These are phyloP conservation scores for Himalopsyche anomala DNA, from an alignment of 2,888 invertebrate genomes.

Conservation along the genomic window DNA sequence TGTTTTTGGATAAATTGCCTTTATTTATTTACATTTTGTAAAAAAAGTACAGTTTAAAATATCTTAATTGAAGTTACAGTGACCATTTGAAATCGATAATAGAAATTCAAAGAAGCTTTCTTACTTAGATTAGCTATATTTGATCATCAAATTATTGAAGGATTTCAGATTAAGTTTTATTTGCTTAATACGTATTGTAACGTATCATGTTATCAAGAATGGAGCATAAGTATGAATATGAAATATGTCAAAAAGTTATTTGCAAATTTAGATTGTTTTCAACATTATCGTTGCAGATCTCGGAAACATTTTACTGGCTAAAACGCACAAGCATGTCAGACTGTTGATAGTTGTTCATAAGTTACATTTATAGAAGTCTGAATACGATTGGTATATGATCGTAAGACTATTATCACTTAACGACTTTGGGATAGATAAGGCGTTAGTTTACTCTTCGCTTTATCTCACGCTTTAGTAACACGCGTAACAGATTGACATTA, in stretches of 20 bases:
- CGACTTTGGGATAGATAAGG: slow-evolving; percentile 35
- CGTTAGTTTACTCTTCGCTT: slow-evolving; percentile 23
- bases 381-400: slow-evolving; percentile 37
- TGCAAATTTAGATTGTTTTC: not conserved
- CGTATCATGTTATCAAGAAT: too few relatives aligned
- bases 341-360: slow-evolving; percentile 37
- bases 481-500: slow-evolving; percentile 17
- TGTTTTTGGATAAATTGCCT: too few relatives aligned
- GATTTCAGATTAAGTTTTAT: too few relatives aligned
- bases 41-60: too few relatives aligned
- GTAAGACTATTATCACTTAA: slow-evolving; percentile 13
- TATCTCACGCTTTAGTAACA: not conserved
- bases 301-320: not conserved
- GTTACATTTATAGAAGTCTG: slow-evolving; percentile 37
- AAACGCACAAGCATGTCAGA: not conserved
- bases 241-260: not conserved
- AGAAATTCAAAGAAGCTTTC: too few relatives aligned
- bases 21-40: too few relatives aligned
- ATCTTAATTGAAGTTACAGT: too few relatives aligned
- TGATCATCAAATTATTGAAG: too few relatives aligned
- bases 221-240: too few relatives aligned
- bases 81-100: too few relatives aligned
- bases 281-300: slow-evolving; percentile 12
- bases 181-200: too few relatives aligned
- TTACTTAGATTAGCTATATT: too few relatives aligned